Base-by-base conservation (phyloP, 2,113 vertebrate genomes). In the Catharus bicknelli region DNA sequence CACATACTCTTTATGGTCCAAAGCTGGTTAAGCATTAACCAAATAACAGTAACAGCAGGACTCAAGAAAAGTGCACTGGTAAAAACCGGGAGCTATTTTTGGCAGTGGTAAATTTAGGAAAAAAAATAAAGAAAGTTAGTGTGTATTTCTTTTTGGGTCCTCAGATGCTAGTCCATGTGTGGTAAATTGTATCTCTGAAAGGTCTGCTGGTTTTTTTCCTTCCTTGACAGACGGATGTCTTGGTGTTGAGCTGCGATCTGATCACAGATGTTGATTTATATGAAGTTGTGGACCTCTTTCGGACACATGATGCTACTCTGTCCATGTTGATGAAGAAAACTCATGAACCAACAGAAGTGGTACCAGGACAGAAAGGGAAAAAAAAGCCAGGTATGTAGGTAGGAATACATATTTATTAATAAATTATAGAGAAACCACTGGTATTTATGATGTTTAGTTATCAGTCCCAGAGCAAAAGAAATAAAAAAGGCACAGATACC, bases 361-460 rank as follows among this genome's bases (percentile, higher is more conserved):
- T 98, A 82, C 99, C 99, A 5, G 99, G 99, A 78, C 99, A 99
- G 97, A 99, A 99, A 95, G 99, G 99, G 73, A 99, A 99, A 96
- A 99, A 99, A 95, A 99, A 98, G 90, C 86, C 98, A 94, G 99
- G 99, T 99, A 98, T 96, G 96, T 72, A 74, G 30, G 30, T 32
- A 77, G 30, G 38, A 83, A 57, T 73, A 54, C 7, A 4, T 30
- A 75, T 75, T 92, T 79, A 30, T 64, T 86, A 77, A 72, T 64
- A 68, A 77, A 74, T 48, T 11, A 38, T 19, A 78, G 48, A 62
- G 73, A 81, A 78, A 79, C n/a, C 48, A 67, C 64, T 50, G 25
- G 29, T 77, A 80, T 61, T 23, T 74, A 15, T 69, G 34, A 77
- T 58, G 29, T 90, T 91, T 83, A 73, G n/a, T 73, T 85, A 80